phyloP scores from a whole-genome alignment of 2,113 vertebrate genomes.

The Phrynosoma blainvillii region DNA sequence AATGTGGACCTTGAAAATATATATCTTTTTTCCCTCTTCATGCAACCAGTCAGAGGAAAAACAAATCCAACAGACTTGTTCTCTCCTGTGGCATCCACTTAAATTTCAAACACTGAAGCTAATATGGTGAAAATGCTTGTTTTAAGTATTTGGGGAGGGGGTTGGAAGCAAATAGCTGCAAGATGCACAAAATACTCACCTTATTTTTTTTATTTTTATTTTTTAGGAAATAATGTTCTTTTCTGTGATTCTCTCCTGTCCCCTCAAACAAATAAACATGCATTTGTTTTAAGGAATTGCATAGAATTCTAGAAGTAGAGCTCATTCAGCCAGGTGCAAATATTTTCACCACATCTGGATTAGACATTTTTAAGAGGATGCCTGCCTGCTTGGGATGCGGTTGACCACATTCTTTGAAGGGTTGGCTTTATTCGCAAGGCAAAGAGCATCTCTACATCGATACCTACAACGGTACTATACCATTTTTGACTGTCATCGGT shows the following conservation, averaged over 20 bases:
- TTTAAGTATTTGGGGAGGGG: background rate
- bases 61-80: rapidly evolving
- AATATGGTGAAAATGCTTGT: background rate
- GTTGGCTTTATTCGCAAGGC: background rate
- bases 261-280: background rate
- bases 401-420: background rate
- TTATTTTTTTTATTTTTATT: background rate
- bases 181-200: background rate
- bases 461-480: too few species aligned
- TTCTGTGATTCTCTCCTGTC: background rate
- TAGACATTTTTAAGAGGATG: too few species aligned
- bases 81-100: rapidly evolving
- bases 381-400: too few species aligned
- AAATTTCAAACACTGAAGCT: background rate
- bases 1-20: rapidly evolving
- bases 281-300: background rate
- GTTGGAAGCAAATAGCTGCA: rapidly evolving
- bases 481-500: too few species aligned
- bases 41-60: constrained; percentile 32
- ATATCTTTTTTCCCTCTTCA: background rate
- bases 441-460: too few species aligned
- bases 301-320: background rate
- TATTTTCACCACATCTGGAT: too few species aligned
- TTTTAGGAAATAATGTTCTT: background rate
- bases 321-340: background rate